Evolutionary conservation across 2,888 invertebrate genomes (phyloP), one percentile per base, ranked within the genome.

Genomic region (Endomychus coccineus): DNA sequence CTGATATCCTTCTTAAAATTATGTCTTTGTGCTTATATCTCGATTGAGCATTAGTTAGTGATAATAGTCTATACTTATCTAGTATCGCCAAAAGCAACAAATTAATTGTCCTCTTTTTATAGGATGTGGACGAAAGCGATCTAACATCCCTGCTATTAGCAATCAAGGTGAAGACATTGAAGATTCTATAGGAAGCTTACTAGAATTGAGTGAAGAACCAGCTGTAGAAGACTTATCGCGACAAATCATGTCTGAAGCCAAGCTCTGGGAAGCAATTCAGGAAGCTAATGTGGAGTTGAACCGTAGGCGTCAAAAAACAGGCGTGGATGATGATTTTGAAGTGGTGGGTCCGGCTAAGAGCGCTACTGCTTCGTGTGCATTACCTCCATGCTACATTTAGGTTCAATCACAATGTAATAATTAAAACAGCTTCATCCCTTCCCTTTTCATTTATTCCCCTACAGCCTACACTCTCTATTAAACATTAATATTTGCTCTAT

Each of bases 81-180:
- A n/a, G n/a, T n/a, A n/a, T n/a, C n/a, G n/a, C n/a, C n/a, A n/a
- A n/a, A n/a, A n/a, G n/a, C n/a, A n/a, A n/a, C n/a, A n/a, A n/a
- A n/a, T n/a, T n/a, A n/a, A n/a, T n/a, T n/a, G n/a, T n/a, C n/a
- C n/a, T 30, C 11, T 19, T 2, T 23, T 22, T 44, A 16, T 57
- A 83, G 83, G 83, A n/a, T 84, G 83, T 52, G 84, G 83, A 3
- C 73, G 77, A 37, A 84, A 84, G 52, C 68, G 83, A 22, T 79
- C 74, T 2, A 63, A 66, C 40, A 44, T 66, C 9, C 67, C 41
- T 61, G 66, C 59, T 16, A 51, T 59, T 11, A 54, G 59, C 3
- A 64, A 44, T 23, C 54, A 67, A 11, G 68, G 75, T 22, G 66
- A 74, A 9, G 67, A 70, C 61, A 49, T 71, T 16, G 79, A 80